phyloP scores from a whole-genome alignment of 2,797 vertebrate species.

The Gobionotothen gibberifrons region DNA sequence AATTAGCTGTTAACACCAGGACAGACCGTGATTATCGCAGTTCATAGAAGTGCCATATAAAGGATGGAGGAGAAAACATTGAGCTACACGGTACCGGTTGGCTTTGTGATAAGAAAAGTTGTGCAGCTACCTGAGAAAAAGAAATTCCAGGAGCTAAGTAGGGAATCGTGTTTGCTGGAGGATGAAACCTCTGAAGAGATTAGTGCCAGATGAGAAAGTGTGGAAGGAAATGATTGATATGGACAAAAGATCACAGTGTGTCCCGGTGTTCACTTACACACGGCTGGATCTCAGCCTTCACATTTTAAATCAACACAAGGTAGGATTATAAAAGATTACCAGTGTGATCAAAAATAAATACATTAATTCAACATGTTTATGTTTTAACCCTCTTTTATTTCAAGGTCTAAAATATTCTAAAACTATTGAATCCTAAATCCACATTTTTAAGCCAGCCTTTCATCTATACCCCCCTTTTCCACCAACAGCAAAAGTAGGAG shows the following conservation, averaged over 20 bases:
- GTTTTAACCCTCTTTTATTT: not conserved
- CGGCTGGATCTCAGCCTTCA: conserved; percentile 5
- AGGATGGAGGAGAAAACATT: conserved; percentile 17
- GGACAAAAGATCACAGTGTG: conserved; percentile 25
- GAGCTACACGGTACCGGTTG: conserved; percentile 8
- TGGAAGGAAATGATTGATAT: conserved; percentile 45
- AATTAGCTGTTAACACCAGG: conserved; percentile 59
- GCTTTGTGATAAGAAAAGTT: conserved; percentile 16
- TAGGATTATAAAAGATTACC: conserved; percentile 8
- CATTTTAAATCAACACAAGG: conserved; percentile 18
- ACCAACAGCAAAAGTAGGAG: not conserved
- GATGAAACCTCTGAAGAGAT: conserved; percentile 49
- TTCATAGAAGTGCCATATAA: conserved; percentile 22
- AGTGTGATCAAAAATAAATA: not conserved
- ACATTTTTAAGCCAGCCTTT: not conserved
- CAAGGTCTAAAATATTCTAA: not conserved
- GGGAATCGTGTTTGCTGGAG: conserved; percentile 53
- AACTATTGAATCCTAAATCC: not conserved
- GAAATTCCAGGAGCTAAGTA: conserved; percentile 39
- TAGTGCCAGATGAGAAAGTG: conserved; percentile 52
- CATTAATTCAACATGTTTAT: not conserved
- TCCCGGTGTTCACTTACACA: conserved; percentile 6
- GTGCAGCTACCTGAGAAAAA: conserved; percentile 4
- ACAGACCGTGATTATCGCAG: conserved; percentile 60
- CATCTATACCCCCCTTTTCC: not conserved